Evolutionary conservation across 2,113 vertebrate genomes (phyloP), one percentile per base, ranked within the genome.

Genomic region (Osmerus mordax): DNA sequence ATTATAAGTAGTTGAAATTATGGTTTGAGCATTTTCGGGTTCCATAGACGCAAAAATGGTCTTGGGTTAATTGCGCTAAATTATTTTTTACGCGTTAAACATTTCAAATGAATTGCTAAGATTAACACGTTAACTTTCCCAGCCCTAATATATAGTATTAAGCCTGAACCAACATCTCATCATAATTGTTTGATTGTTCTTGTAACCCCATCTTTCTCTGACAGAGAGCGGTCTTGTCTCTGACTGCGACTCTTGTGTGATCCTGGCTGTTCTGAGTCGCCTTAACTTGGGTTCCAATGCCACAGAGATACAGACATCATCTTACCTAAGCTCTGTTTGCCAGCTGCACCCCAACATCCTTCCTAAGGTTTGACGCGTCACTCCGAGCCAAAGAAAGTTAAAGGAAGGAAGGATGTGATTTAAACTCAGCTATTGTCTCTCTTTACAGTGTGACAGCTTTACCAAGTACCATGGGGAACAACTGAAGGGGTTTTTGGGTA

Each of bases 361-460:
- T 62, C 81, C 80, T 0, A 83, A 91, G 91, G 91, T 92, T 18
- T 9, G 51, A 18, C 3, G 18, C 21, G 1, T 13, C 61, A 9
- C 16, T 56, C 9, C 7, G 7, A 47, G 41, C 41, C 41, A 12
- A 5, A 47, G 41, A 47, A 47, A 11, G 41, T 47, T 47, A 12
- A 9, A 47, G 32, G 5, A 36, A 28, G 28, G 0, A 13, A 25
- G 13, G 18, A 18, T 62, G 21, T 11, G 18, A 62, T 19, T 55
- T 16, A 25, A 3, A 53, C 23, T 23, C 25, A n/a, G 12, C 61
- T 11, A 68, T 1, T 72, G 13, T 71, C 41, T 63, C 32, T 81
- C 1, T 64, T 70, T 78, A 19, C 81, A 94, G 93, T 93, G 92
- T 21, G 69, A 90, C 25, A 66, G 8, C 16, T 93, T 91, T 28